Evolutionary conservation across 2,888 invertebrate species (phyloP).

Genomic region (Tortrix viridana): DNA sequence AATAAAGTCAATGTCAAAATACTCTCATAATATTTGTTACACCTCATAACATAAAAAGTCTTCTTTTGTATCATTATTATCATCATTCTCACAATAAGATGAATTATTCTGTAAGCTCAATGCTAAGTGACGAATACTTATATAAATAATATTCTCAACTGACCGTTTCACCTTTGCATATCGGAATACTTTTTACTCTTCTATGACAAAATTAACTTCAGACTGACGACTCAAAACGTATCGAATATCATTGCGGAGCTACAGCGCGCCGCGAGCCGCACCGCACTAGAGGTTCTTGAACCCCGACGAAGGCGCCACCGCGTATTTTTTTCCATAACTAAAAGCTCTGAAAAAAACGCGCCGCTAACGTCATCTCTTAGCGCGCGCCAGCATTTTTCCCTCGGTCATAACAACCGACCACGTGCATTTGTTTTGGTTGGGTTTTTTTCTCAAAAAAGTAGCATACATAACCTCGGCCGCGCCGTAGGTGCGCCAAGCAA

Average conservation of each 20-base stretch:
- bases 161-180: too few species aligned
- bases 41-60: too few species aligned
- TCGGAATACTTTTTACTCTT: too few species aligned
- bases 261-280: not conserved
- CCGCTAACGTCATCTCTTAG: conserved; percentile 80
- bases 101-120: too few species aligned
- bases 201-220: too few species aligned
- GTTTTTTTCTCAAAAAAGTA: conserved; percentile 80
- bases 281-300: conserved; percentile 3
- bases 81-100: too few species aligned
- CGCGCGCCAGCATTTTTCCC: conserved; percentile 73
- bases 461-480: conserved; percentile 78
- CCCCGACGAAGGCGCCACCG: conserved; percentile 63
- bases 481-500: conserved; percentile 81
- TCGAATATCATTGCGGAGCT: not conserved
- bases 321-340: conserved; percentile 74
- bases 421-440: conserved; percentile 84
- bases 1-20: too few species aligned
- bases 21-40: too few species aligned
- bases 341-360: conserved; percentile 72
- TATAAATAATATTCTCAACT: too few species aligned
- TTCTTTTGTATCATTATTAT: too few species aligned
- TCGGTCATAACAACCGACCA: conserved; percentile 82
- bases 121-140: too few species aligned
- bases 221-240: not conserved